Evolutionary conservation across 2,113 vertebrate genomes (phyloP).

Genomic region (Platysteira castanea): DNA sequence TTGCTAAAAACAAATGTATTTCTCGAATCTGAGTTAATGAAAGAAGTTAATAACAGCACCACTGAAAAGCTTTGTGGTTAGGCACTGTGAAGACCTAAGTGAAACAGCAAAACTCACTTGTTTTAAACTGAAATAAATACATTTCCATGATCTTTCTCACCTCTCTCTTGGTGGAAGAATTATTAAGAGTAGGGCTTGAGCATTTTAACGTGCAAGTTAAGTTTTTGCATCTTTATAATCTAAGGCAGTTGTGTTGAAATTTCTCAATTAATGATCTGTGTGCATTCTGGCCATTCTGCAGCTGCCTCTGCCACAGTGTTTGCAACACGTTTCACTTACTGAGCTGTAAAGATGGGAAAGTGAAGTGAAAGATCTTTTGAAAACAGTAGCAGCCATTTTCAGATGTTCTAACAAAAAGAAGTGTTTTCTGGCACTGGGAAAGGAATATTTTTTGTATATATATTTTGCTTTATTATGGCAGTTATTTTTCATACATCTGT

Average conservation of each 20-base stretch:
- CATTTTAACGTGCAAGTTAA: slow-evolving; percentile 9
- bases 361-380: slow-evolving; percentile 10
- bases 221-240: slow-evolving; percentile 17
- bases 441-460: not conserved
- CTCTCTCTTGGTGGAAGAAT: not conserved
- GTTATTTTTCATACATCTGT: not conserved
- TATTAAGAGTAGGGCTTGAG: slow-evolving; percentile 13
- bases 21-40: slow-evolving; percentile 70
- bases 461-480: slow-evolving; percentile 15
- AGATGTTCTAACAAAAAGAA: slow-evolving; percentile 49
- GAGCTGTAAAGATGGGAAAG: slow-evolving; percentile 39
- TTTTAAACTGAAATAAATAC: slow-evolving; percentile 28
- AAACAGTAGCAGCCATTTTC: slow-evolving; percentile 51
- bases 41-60: slow-evolving; percentile 66
- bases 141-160: slow-evolving; percentile 8
- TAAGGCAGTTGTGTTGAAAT: not conserved
- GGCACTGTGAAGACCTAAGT: not conserved
- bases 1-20: slow-evolving; percentile 68
- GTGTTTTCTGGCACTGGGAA: not conserved
- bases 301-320: slow-evolving; percentile 43
- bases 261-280: not conserved
- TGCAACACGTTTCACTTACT: slow-evolving; percentile 43
- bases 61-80: slow-evolving; percentile 53
- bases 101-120: not conserved
- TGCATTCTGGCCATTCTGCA: slow-evolving; percentile 26